phyloP scores from a whole-genome alignment of 37 sponge, comb jelly and placozoan species.

The Diacarnus erythraeanus region DNA sequence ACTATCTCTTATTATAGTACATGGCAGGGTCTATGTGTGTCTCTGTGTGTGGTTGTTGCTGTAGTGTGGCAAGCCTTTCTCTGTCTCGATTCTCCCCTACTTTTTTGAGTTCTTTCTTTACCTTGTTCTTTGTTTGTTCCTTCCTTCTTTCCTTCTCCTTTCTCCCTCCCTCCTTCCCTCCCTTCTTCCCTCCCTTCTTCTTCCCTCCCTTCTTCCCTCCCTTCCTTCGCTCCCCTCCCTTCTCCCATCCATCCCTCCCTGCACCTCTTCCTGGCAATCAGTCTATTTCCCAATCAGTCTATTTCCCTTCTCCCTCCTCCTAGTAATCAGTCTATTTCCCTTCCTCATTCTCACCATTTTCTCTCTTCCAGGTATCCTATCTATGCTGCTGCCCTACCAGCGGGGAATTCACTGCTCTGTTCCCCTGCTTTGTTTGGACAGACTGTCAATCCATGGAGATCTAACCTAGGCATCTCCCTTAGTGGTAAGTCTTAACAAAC shows the following conservation, averaged over 20 bases:
- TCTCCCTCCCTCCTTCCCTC: constrained; percentile 20
- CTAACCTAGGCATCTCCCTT: constrained; percentile 12
- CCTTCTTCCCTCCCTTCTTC: constrained; percentile 20
- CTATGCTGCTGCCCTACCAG: not conserved
- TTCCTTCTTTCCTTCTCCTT: constrained; percentile 4
- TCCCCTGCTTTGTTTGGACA: constrained; percentile 47
- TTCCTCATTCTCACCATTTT: constrained; percentile 41
- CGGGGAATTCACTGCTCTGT: constrained; percentile 39
- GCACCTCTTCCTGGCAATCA: too few relatives aligned
- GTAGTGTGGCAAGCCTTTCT: too few relatives aligned
- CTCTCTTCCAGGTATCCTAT: not conserved
- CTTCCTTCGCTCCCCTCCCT: constrained; percentile 2
- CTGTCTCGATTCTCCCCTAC: too few relatives aligned
- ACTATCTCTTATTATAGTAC: too few relatives aligned
- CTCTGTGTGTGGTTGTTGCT: not conserved
- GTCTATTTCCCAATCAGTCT: too few relatives aligned
- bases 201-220: constrained; percentile 14
- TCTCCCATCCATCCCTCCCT: not conserved
- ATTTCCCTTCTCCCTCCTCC: not conserved
- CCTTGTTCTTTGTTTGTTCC: too few relatives aligned
- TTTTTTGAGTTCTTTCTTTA: too few relatives aligned
- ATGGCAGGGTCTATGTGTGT: not conserved
- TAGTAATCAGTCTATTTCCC: not conserved
- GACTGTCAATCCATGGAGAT: constrained; percentile 47
- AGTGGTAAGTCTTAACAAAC: constrained; percentile 4